Evolutionary conservation across 2,888 invertebrate species (phyloP), one percentile per base, ranked within the genome.

Genomic region (Elysia crispata): DNA sequence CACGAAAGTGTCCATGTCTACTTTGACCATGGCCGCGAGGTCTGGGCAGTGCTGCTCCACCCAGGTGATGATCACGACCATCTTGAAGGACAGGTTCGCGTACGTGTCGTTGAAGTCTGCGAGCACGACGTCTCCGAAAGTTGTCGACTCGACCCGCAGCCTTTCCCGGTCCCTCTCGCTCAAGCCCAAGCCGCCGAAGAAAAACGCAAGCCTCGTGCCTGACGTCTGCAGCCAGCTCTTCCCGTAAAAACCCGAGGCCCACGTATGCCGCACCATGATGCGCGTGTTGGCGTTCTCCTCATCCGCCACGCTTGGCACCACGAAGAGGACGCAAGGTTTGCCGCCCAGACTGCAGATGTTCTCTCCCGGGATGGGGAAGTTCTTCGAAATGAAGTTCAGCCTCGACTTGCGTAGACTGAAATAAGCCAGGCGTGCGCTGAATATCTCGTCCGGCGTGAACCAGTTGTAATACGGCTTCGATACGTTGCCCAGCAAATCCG

Each of bases 1-100:
- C 28, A 78, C 64, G 41, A 72, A 78, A 15, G 78, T 78, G 78
- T 78, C 78, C 57, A 72, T 62, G 62, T 78, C 78, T n/a, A 62
- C 70, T 64, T 78, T 78, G 41, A 78, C 31, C 23, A 78, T 8
- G 72, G 31, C 49, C 8, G 60, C 30, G 11, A 64, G 28, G 0
- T 23, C n/a, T 8, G 57, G 41, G 33, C 78, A 78, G 15, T 25
- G 23, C 18, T 41, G 62, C 41, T 33, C n/a, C n/a, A 57, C 72
- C 72, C 62, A 78, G 50, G 70, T 30, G 0, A 79, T 62, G 8
- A 30, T 72, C 18, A 66, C 50, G 25, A 66, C 5, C 15, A 72
- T 41, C 49, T 79, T 79, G 25, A 28, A 25, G 15, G 74, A 70
- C 18, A 79, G 73, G 25, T 79, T 79, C 15, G 54, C 50, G 72